A percentile compares a stretch with the other conserved stretches of the same genome.
phyloP scores from a whole-genome alignment of 1,140 invertebrate species.

The Pogonomyrmex californicus region DNA sequence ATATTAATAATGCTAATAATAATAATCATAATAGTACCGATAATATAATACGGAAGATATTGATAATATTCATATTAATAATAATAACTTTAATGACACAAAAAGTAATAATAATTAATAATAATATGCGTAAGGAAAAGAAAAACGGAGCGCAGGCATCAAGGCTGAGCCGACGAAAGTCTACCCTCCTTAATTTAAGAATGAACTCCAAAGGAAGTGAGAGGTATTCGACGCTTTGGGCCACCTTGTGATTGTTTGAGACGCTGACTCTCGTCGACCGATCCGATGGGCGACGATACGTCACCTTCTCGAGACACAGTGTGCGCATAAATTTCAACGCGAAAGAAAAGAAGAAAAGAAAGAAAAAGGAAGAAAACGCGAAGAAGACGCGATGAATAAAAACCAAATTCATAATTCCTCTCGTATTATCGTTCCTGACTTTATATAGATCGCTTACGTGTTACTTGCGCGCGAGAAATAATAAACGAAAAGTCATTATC shows the following conservation, averaged over 20 bases:
- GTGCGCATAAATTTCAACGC: constrained; percentile 57
- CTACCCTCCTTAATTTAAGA: constrained; percentile 62
- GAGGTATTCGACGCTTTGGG: constrained; percentile 43
- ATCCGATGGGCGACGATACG: constrained; percentile 56
- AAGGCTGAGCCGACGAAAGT: constrained; percentile 59
- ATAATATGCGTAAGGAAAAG: constrained; percentile 40
- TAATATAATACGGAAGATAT: constrained; percentile 49
- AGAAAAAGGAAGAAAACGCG: background rate
- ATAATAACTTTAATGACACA: constrained; percentile 48
- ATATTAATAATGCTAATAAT: constrained; percentile 54
- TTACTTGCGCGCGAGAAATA: constrained; percentile 55
- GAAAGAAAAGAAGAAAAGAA: background rate
- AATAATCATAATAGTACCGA: constrained; percentile 60
- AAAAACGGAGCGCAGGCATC: constrained; percentile 34
- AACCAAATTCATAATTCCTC: constrained; percentile 66
- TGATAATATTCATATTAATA: constrained; percentile 62
- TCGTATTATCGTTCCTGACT: constrained; percentile 71
- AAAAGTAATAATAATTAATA: constrained; percentile 36
- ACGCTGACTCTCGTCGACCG: constrained; percentile 54
- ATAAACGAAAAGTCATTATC: constrained; percentile 56
- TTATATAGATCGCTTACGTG: constrained; percentile 71
- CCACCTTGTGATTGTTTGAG: constrained; percentile 22
- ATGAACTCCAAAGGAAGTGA: constrained; percentile 44
- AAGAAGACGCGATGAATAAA: background rate
- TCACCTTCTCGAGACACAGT: constrained; percentile 58